Evolutionary conservation across 1,140 invertebrate genomes (phyloP).

Genomic region (Lucilia cuprina): DNA sequence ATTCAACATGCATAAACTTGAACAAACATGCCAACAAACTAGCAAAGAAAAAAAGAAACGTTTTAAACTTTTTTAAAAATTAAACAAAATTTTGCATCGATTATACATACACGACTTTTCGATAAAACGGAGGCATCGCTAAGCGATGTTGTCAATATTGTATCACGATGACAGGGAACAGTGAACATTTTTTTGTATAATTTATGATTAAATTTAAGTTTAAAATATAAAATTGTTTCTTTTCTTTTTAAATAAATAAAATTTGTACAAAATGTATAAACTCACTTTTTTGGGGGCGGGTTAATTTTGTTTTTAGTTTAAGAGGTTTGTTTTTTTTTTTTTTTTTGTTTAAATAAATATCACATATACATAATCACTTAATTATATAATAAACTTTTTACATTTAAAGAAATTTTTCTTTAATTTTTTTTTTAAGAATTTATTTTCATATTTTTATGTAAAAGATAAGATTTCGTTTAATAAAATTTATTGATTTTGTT

Average conservation of each 20-base stretch:
- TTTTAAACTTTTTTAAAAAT: background rate
- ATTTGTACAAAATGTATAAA: background rate
- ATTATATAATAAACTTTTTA: background rate
- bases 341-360: too few species aligned
- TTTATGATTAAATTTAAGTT: background rate
- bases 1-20: background rate
- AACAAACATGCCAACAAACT: background rate
- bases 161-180: slow-evolving; percentile 60
- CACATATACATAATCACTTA: background rate
- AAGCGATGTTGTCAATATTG: slow-evolving; percentile 57
- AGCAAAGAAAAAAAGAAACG: background rate
- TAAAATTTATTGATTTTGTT: background rate
- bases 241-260: background rate
- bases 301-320: background rate
- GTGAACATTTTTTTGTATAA: slow-evolving; percentile 54
- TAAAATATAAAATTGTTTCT: background rate
- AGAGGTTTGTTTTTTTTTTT: background rate
- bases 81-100: background rate
- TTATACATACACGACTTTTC: slow-evolving; percentile 56
- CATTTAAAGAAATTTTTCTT: background rate
- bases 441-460: background rate
- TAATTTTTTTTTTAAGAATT: background rate
- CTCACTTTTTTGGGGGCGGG: background rate
- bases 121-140: slow-evolving; percentile 60
- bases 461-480: background rate